Base-by-base conservation (phyloP, 1,140 invertebrate species). In the Cherax quadricarinatus region DNA sequence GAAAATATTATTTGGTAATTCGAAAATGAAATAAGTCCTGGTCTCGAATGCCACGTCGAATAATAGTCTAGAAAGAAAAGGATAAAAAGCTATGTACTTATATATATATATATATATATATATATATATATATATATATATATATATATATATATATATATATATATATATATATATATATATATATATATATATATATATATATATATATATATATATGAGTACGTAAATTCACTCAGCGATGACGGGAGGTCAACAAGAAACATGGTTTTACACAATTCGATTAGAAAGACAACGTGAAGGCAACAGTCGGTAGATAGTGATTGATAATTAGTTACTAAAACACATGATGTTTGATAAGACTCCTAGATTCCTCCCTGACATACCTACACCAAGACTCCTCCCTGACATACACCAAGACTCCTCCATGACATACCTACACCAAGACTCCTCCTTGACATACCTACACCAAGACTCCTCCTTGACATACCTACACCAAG, bases 221-320 rank as follows among this genome's bases (percentile, higher is more conserved):
- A 21, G 21, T 3, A 18, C 21, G 18, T 18, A 70, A 16, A 70
- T 9, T 57, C 6, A 57, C 53, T 57, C 1, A 57, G 7, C 53
- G 12, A 3, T 3, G 53, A 9, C 12, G 24, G 18, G 21, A 88
- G 78, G 49, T 79, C 51, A 88, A 88, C 86, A 88, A 51, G 57
- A 75, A 66, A 85, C 83, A 70, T 85, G 60, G 62, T 57, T 57
- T 57, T 57, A 88, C 57, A 49, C 75, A 62, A 75, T 9, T 57
- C 12, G 53, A 0, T 57, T 88, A 88, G 86, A 88, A 88, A 88
- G 86, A 88, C 86, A 88, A 88, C 75, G 80, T 88, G 86, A 88
- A 88, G 86, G 86, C 86, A 88, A 53, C 86, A 88, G 86, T 70
- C 78, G 86, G 70, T 88, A 87, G 73, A 79, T 80, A 48, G 80